phyloP scores from a whole-genome alignment of 1,140 invertebrate species.

The Brevipalpus yothersi region DNA sequence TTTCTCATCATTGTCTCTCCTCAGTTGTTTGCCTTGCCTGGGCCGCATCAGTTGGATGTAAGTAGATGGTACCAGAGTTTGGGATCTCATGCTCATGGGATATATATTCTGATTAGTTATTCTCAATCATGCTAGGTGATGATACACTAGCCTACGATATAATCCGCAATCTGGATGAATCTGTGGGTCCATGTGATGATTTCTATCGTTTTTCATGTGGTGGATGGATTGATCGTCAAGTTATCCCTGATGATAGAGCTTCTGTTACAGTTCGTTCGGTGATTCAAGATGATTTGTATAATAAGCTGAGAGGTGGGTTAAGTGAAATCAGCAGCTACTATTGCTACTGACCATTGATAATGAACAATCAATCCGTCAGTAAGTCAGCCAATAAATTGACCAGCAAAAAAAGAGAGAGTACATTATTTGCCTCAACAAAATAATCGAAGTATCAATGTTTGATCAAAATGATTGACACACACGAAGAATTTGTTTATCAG shows the following conservation, averaged over 20 bases:
- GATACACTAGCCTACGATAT: constrained; percentile 43
- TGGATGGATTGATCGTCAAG: constrained; percentile 29
- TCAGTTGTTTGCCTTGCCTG: too few relatives aligned
- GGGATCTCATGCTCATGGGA: too few relatives aligned
- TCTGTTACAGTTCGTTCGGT: constrained; percentile 51
- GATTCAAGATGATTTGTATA: constrained; percentile 48
- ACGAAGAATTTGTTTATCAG: neutral
- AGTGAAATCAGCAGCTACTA: neutral
- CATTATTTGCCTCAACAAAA: neutral
- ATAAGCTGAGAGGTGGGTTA: constrained; percentile 36
- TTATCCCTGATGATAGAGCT: constrained; percentile 54
- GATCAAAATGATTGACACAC: neutral
- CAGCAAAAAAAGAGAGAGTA: neutral
- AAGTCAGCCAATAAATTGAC: neutral
- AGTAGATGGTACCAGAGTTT: too few relatives aligned
- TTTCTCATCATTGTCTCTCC: too few relatives aligned
- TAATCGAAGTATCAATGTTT: neutral
- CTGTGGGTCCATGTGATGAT: constrained; percentile 52
- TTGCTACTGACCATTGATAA: neutral
- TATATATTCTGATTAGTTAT: too few relatives aligned
- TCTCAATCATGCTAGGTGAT: too few relatives aligned
- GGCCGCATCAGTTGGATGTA: too few relatives aligned
- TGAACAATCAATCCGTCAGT: too few relatives aligned
- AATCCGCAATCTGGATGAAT: constrained; percentile 40
- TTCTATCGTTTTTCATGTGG: constrained; percentile 52